phyloP scores from a whole-genome alignment of 2,113 vertebrate genomes.

The Tauraco erythrolophus region DNA sequence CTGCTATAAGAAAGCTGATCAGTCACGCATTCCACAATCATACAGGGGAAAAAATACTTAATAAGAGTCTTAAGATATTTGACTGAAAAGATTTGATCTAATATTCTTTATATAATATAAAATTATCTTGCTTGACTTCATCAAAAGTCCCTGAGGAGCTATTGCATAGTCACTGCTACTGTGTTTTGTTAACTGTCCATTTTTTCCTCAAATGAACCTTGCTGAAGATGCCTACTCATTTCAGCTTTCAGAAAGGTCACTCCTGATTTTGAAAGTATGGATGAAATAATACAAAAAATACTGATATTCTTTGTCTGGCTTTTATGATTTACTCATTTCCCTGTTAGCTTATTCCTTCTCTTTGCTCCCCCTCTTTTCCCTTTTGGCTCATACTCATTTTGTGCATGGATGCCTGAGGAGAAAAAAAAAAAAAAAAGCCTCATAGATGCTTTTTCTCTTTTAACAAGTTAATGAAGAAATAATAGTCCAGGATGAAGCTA shows the following conservation, averaged over 20 bases:
- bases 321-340: slow-evolving; percentile 18
- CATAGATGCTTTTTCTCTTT: not conserved
- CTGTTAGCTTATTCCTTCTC: not conserved
- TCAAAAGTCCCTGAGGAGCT: slow-evolving; percentile 40
- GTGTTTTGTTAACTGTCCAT: slow-evolving; percentile 45
- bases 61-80: slow-evolving; percentile 34
- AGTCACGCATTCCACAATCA: slow-evolving; percentile 1
- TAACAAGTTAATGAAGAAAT: slow-evolving; percentile 55
- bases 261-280: not conserved
- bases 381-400: slow-evolving; percentile 29
- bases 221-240: slow-evolving; percentile 37
- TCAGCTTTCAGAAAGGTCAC: slow-evolving; percentile 22
- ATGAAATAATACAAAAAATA: not conserved
- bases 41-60: not conserved
- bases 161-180: slow-evolving; percentile 19
- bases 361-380: not conserved
- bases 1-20: slow-evolving; percentile 42
- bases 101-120: slow-evolving; percentile 64
- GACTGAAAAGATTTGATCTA: slow-evolving; percentile 55
- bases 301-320: not conserved
- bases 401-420: not conserved
- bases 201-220: slow-evolving; percentile 65
- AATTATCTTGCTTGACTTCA: slow-evolving; percentile 61
- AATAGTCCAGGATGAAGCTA: slow-evolving; percentile 6
- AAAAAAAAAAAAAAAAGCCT: not conserved